phyloP scores from a whole-genome alignment of 2,888 invertebrate genomes.

The Isoperla grammatica region DNA sequence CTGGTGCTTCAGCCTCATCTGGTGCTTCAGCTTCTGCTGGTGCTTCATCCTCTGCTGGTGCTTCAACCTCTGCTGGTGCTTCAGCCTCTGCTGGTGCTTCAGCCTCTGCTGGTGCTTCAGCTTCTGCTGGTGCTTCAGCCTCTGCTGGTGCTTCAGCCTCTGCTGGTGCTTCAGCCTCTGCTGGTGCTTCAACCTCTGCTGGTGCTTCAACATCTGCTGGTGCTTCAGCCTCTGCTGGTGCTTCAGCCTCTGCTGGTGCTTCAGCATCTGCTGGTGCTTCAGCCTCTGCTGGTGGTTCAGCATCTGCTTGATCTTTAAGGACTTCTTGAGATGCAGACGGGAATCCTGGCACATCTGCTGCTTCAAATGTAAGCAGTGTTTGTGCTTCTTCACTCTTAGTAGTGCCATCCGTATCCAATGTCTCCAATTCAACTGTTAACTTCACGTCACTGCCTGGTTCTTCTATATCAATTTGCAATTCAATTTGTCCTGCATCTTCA shows the following conservation, averaged over 20 bases:
- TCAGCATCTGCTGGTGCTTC: not conserved
- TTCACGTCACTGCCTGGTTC: too few relatives aligned
- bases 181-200: too few relatives aligned
- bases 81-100: not conserved
- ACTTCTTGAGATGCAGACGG: too few relatives aligned
- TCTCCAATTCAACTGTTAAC: too few relatives aligned
- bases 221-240: not conserved
- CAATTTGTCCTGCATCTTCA: too few relatives aligned
- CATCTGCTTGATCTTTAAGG: too few relatives aligned
- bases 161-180: not conserved
- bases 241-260: not conserved
- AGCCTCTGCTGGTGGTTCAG: not conserved
- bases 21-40: not conserved
- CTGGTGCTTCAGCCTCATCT: not conserved
- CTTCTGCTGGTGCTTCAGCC: not conserved
- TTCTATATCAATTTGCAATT: too few relatives aligned
- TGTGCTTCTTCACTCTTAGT: too few relatives aligned
- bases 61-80: not conserved
- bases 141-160: not conserved
- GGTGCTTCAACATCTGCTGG: not conserved
- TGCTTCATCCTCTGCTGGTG: constrained; percentile 1
- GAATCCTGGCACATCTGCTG: too few relatives aligned
- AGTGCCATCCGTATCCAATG: too few relatives aligned
- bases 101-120: not conserved
- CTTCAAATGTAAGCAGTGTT: too few relatives aligned